These are phyloP conservation scores for Mastacembelus armatus DNA, from an alignment of 2,797 vertebrate species.

Conservation along the genomic window DNA sequence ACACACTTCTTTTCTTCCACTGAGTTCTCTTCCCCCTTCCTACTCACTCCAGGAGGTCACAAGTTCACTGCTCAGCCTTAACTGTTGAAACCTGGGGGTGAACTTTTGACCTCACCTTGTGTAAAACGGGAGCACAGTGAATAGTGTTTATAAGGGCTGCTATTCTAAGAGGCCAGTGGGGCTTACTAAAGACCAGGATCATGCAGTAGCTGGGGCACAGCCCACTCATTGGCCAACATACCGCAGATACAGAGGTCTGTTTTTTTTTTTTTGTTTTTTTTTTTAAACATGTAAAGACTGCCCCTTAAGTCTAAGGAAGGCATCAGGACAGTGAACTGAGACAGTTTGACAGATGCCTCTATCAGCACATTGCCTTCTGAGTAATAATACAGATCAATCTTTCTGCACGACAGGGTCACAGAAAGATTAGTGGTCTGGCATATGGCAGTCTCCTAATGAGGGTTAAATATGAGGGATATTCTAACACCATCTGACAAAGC, in stretches of 20 bases:
- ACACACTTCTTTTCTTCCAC: slow-evolving; percentile 60
- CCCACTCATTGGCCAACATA: slow-evolving; percentile 34
- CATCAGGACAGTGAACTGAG: slow-evolving; percentile 14
- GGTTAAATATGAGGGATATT: slow-evolving; percentile 31
- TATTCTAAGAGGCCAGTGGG: slow-evolving; percentile 61
- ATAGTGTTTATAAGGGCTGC: slow-evolving; percentile 78
- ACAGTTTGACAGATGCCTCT: slow-evolving; percentile 35
- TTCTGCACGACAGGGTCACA: slow-evolving; percentile 17
- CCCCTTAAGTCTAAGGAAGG: slow-evolving; percentile 60
- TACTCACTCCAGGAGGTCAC: slow-evolving; percentile 80
- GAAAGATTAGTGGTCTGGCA: neutral
- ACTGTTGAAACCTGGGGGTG: slow-evolving; percentile 84
- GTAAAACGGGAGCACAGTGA: slow-evolving; percentile 74
- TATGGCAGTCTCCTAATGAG: slow-evolving; percentile 14
- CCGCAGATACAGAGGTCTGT: slow-evolving; percentile 48
- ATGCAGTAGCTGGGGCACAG: slow-evolving; percentile 36
- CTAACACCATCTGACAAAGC: slow-evolving; percentile 20
- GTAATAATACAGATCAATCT: slow-evolving; percentile 26
- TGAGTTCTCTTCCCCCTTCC: slow-evolving; percentile 53
- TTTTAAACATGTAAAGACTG: slow-evolving; percentile 62
- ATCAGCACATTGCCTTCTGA: slow-evolving; percentile 11
- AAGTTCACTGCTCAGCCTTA: slow-evolving; percentile 85
- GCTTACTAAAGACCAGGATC: slow-evolving; percentile 42
- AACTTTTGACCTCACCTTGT: slow-evolving; percentile 86
- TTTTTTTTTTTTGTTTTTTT: too few species aligned